phyloP scores from a whole-genome alignment of 2,113 vertebrate species.

The Tamias sibiricus region DNA sequence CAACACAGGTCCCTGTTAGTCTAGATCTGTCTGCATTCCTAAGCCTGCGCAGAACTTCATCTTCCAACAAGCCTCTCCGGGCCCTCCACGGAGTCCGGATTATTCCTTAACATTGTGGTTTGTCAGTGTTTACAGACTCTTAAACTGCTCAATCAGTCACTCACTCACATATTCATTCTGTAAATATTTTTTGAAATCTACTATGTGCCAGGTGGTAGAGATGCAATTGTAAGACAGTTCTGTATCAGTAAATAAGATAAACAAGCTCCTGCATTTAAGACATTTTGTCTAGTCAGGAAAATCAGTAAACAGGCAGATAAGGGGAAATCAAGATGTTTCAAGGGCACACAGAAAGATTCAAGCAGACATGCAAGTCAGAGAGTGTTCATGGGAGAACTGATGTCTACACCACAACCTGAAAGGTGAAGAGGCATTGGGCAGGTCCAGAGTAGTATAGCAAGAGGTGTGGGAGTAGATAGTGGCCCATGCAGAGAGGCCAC shows the following conservation, averaged over 20 bases:
- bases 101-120: background rate
- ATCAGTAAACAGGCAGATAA: background rate
- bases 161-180: background rate
- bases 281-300: background rate
- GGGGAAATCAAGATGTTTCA: background rate
- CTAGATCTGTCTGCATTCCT: background rate
- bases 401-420: background rate
- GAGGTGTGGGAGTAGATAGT: rapidly evolving
- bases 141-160: background rate
- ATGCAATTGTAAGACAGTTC: background rate
- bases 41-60: background rate
- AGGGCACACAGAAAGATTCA: background rate
- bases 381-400: background rate
- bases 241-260: background rate
- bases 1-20: background rate
- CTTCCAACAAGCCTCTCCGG: background rate
- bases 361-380: background rate
- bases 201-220: background rate
- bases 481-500: background rate
- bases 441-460: rapidly evolving
- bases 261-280: background rate
- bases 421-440: background rate
- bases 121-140: background rate
- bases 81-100: background rate
- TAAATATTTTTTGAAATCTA: background rate